Conservation (phyloP, 2,888 invertebrate species). For the Aethes cnicana region DNA sequence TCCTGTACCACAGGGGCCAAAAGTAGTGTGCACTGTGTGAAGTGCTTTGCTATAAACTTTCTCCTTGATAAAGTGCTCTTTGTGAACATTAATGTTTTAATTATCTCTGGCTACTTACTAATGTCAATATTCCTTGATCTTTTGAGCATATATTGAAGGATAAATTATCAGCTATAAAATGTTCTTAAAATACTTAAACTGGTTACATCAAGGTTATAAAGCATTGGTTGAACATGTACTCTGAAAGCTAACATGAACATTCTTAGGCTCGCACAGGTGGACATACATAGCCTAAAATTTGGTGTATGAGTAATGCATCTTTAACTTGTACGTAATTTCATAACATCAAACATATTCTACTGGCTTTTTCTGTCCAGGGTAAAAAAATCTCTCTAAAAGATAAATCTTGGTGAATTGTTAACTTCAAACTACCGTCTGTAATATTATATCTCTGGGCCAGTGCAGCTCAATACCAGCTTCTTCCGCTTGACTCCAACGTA, state of each 20-base stretch:
- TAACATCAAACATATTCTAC: too few relatives aligned
- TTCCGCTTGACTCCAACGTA: too few relatives aligned
- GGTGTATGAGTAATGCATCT: neutral
- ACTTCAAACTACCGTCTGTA: too few relatives aligned
- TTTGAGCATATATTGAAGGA: too few relatives aligned
- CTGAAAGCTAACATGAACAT: constrained; percentile 2
- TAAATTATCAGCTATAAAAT: too few relatives aligned
- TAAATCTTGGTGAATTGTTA: too few relatives aligned
- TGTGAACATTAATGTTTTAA: neutral
- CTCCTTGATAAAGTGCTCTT: neutral
- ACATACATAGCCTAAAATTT: neutral
- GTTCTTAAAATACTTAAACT: neutral
- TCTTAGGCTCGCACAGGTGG: neutral
- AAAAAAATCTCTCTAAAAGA: too few relatives aligned
- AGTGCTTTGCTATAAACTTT: neutral
- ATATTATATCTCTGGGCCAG: too few relatives aligned
- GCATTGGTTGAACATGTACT: constrained; percentile 4
- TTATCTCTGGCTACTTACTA: neutral
- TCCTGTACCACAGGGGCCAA: neutral
- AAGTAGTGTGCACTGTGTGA: too few relatives aligned
- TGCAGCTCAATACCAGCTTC: too few relatives aligned
- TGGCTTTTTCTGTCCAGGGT: too few relatives aligned
- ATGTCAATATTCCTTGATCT: too few relatives aligned
- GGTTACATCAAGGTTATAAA: constrained; percentile 9
- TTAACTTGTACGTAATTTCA: constrained; percentile 2